Conservation (phyloP, 2,797 vertebrate species). For the Pempheris klunzingeri region DNA sequence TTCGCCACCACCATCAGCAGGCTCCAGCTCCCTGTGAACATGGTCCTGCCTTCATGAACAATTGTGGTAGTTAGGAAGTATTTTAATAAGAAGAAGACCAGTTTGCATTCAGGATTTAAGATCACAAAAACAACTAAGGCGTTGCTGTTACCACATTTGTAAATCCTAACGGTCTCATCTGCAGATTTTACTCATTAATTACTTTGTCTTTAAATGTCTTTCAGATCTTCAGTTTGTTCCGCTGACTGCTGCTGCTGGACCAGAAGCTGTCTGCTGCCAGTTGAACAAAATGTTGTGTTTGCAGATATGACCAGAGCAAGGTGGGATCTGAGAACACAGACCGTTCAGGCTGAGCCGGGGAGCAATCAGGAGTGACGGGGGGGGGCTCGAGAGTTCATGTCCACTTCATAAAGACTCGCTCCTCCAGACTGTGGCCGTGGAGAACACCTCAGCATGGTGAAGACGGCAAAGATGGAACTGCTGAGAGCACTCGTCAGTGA, state of each 20-base stretch:
- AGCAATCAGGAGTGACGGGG: neutral
- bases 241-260: neutral
- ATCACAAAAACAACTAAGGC: no score
- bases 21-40: no score
- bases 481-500: slow-evolving; percentile 49
- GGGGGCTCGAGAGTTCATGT: slow-evolving; percentile 2
- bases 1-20: no score
- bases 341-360: neutral
- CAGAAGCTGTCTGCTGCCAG: neutral
- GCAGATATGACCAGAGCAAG: neutral
- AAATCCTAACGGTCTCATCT: no score
- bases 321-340: slow-evolving; percentile 16
- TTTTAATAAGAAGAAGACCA: no score
- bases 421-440: neutral
- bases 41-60: no score
- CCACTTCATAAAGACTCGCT: neutral
- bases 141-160: no score
- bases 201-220: neutral
- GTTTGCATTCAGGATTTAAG: no score
- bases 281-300: neutral
- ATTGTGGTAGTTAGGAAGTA: no score
- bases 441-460: slow-evolving; percentile 37
- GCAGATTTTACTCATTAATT: neutral
- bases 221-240: neutral
- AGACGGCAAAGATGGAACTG: slow-evolving; percentile 44